These are phyloP conservation scores for Coleophora deauratella DNA, from an alignment of 2,888 invertebrate genomes.

Conservation along the genomic window DNA sequence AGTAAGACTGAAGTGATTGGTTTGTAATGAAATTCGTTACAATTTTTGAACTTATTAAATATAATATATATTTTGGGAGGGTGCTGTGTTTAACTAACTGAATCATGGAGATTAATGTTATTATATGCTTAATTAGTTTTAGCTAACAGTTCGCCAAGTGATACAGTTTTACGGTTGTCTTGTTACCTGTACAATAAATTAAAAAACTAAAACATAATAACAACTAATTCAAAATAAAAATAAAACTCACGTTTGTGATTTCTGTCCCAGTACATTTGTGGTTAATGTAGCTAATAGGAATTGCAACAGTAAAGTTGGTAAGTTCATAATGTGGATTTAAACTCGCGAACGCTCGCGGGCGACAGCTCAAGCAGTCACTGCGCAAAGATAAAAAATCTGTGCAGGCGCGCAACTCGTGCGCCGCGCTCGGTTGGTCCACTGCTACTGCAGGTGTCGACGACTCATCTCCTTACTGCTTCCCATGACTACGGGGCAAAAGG, in stretches of 20 bases:
- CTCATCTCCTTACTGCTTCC: conserved; percentile 20
- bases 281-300: conserved; percentile 31
- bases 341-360: conserved; percentile 18
- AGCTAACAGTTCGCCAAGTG: too few species aligned
- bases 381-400: conserved; percentile 4
- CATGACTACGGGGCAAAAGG: conserved; percentile 33
- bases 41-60: too few species aligned
- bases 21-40: too few species aligned
- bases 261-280: conserved; percentile 41
- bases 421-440: conserved; percentile 46
- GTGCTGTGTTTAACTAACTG: too few species aligned
- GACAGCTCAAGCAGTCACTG: conserved; percentile 34
- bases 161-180: too few species aligned
- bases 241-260: conserved; percentile 41
- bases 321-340: conserved; percentile 38
- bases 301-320: conserved; percentile 37
- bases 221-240: conserved; percentile 9
- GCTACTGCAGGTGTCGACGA: conserved; percentile 49
- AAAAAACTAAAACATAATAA: too few species aligned
- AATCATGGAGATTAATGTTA: too few species aligned
- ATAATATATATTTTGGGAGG: too few species aligned
- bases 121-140: too few species aligned
- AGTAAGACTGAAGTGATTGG: background rate
- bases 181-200: too few species aligned
- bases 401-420: conserved; percentile 44